Conservation (phyloP, 2,113 vertebrate genomes). For the Alaudala cheleensis region DNA sequence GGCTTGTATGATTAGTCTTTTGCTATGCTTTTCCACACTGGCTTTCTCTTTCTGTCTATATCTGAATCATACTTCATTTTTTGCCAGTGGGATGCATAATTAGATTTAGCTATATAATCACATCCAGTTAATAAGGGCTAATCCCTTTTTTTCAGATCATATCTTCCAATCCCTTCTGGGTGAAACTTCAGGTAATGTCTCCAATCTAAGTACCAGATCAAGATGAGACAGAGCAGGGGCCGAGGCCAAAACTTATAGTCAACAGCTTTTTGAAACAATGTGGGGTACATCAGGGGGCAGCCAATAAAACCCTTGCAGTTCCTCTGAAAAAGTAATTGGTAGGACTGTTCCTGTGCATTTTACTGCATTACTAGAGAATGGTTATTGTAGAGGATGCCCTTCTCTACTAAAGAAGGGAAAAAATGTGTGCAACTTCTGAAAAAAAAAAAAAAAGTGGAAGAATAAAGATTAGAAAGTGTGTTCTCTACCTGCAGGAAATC, state of each 20-base stretch:
- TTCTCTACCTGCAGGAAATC: not conserved
- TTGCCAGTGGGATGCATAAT: not conserved
- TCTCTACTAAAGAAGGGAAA: not conserved
- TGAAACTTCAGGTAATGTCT: not conserved
- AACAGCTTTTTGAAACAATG: not conserved
- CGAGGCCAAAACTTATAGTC: accelerated
- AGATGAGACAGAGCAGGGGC: not conserved
- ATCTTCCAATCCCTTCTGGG: not conserved
- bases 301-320: not conserved
- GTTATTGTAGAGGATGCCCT: not conserved
- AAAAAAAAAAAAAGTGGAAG: not conserved
- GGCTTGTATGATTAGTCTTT: not conserved
- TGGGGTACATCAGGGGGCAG: not conserved
- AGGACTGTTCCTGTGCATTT: not conserved
- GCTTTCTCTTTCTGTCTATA: not conserved
- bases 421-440: not conserved
- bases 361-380: not conserved
- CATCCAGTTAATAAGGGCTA: not conserved
- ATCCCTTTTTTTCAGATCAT: not conserved
- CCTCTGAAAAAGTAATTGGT: not conserved
- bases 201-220: not conserved
- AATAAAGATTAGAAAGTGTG: not conserved
- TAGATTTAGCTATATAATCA: not conserved
- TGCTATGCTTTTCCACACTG: not conserved
- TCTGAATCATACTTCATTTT: not conserved